Evolutionary conservation across 2,888 invertebrate species (phyloP).

Genomic region (Malthinus flaveolus): DNA sequence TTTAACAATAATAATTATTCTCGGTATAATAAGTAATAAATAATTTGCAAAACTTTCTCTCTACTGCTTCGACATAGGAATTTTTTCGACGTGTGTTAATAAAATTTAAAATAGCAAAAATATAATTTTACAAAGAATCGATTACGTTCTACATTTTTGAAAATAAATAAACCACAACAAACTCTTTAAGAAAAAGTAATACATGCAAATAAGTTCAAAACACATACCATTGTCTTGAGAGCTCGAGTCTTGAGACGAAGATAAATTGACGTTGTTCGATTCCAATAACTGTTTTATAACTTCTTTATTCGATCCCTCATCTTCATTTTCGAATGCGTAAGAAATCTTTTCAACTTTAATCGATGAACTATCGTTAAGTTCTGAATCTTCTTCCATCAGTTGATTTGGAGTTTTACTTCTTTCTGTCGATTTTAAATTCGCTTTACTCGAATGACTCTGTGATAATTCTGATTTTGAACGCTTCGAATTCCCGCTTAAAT

Average conservation of each 20-base stretch:
- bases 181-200: neutral
- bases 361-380: conserved; percentile 28
- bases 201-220: conserved; percentile 9
- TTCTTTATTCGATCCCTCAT: conserved; percentile 28
- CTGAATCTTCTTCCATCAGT: conserved; percentile 33
- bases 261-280: conserved; percentile 14
- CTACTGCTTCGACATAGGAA: too few species aligned
- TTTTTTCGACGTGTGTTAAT: too few species aligned
- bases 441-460: conserved; percentile 4
- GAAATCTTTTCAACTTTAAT: conserved; percentile 26
- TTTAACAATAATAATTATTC: too few species aligned
- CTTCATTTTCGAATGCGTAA: conserved; percentile 36
- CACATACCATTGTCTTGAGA: conserved; percentile 37
- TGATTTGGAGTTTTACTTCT: conserved; percentile 19
- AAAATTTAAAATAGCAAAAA: too few species aligned
- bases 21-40: too few species aligned
- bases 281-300: conserved; percentile 22
- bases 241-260: conserved; percentile 25
- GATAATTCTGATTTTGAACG: conserved; percentile 35
- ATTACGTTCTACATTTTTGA: too few species aligned
- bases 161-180: too few species aligned
- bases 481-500: conserved; percentile 35
- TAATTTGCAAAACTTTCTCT: too few species aligned
- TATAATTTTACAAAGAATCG: too few species aligned
- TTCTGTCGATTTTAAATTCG: conserved; percentile 11